phyloP scores from a whole-genome alignment of 2,888 invertebrate genomes.

The Drosophila prolongata region DNA sequence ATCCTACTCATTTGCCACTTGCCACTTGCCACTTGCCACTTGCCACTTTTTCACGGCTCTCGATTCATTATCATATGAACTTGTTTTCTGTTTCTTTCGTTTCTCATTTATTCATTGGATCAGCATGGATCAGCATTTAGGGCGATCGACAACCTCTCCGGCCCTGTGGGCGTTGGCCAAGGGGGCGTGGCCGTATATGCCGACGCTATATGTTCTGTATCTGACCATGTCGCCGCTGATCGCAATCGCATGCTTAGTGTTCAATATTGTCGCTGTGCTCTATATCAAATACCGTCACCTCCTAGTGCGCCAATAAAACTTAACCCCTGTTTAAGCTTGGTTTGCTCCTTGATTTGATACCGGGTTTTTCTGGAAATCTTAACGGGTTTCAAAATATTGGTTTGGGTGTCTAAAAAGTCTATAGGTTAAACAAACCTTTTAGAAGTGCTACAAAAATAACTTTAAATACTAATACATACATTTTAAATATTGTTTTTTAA shows the following conservation, averaged over 20 bases:
- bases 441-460: no score
- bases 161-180: constrained; percentile 80
- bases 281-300: constrained; percentile 74
- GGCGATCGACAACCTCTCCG: constrained; percentile 32
- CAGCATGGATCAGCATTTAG: constrained; percentile 68
- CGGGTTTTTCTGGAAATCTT: background rate
- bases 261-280: constrained; percentile 77
- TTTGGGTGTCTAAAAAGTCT: background rate
- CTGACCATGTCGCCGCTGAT: constrained; percentile 82
- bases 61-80: constrained; percentile 20
- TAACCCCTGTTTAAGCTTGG: constrained; percentile 5
- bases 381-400: background rate
- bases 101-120: constrained; percentile 39
- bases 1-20: constrained; percentile 1
- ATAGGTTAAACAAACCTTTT: no score
- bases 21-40: background rate
- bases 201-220: constrained; percentile 81
- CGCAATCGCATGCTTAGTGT: constrained; percentile 82
- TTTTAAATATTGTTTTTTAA: no score
- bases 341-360: background rate
- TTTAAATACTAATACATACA: no score
- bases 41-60: background rate
- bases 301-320: constrained; percentile 54
- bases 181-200: constrained; percentile 82
- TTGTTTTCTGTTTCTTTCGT: constrained; percentile 50